phyloP scores from a whole-genome alignment of 2,113 vertebrate species.

The western clawed frog (Xenopus tropicalis) region DNA sequence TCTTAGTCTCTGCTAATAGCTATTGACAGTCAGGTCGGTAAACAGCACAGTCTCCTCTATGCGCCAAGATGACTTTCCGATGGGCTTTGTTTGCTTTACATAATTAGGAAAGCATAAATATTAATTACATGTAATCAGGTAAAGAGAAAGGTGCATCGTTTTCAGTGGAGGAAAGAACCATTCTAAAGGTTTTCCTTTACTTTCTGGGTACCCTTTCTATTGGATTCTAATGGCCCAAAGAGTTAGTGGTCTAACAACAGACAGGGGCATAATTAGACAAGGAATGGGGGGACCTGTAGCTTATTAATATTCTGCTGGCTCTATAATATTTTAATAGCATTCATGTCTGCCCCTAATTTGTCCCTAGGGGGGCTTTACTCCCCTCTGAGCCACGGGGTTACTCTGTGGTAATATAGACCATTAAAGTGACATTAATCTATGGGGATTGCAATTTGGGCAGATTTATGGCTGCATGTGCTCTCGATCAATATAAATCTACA shows the following conservation, averaged over 20 bases:
- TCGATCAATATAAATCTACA: conserved; percentile 51
- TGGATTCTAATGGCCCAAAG: too few relatives aligned
- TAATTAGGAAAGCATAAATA: conserved; percentile 29
- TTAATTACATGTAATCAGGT: conserved; percentile 24
- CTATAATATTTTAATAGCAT: too few relatives aligned
- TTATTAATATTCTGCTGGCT: too few relatives aligned
- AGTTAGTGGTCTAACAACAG: too few relatives aligned
- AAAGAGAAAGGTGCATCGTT: conserved; percentile 4
- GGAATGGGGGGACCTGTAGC: too few relatives aligned
- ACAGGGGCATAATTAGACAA: too few relatives aligned
- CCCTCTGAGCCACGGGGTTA: conserved; percentile 15
- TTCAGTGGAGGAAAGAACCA: background rate
- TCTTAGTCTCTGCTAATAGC: conserved; percentile 11
- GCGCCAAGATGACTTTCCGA: conserved; percentile 19
- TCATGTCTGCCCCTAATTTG: background rate
- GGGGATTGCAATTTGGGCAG: conserved; percentile 45
- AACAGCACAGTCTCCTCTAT: conserved; percentile 23
- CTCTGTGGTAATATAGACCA: conserved; percentile 35
- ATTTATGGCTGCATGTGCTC: conserved; percentile 51
- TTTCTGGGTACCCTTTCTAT: too few relatives aligned
- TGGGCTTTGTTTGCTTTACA: conserved; percentile 14
- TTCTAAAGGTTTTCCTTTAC: background rate
- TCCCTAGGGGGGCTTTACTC: background rate
- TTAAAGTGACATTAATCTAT: conserved; percentile 53
- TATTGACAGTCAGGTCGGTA: conserved; percentile 19